A percentile compares a stretch with the other conserved stretches of the same genome.
Conservation (phyloP, 1,140 invertebrate species). For the Drosophila neocordata region DNA sequence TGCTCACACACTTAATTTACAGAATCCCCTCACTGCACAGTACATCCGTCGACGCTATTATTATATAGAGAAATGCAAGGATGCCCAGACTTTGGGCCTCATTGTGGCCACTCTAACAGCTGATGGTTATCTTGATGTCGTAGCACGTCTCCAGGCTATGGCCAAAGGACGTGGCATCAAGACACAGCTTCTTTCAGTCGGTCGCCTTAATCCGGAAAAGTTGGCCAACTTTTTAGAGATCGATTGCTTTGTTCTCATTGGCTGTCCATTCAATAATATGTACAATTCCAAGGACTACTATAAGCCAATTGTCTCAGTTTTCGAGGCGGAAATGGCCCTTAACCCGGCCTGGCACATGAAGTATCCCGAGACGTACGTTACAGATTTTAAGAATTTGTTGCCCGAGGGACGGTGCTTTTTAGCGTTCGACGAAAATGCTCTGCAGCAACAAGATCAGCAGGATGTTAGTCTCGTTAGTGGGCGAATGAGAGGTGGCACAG, state of each 20-base stretch:
- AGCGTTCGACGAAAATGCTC: constrained; percentile 84
- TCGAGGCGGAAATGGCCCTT: constrained; percentile 95
- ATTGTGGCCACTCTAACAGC: constrained; percentile 94
- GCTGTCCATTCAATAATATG: constrained; percentile 94
- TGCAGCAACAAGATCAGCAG: constrained; percentile 84
- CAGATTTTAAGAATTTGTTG: constrained; percentile 90
- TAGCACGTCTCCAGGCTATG: constrained; percentile 89
- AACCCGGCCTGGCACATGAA: constrained; percentile 86
- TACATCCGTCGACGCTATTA: constrained; percentile 91
- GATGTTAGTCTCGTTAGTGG: constrained; percentile 90
- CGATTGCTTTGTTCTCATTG: constrained; percentile 94
- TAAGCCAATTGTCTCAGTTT: constrained; percentile 95
- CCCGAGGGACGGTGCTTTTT: constrained; percentile 85
- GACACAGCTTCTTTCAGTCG: constrained; percentile 95
- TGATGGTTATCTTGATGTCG: constrained; percentile 90
- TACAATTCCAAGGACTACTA: constrained; percentile 94
- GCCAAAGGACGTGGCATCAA: constrained; percentile 91
- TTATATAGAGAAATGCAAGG: constrained; percentile 94
- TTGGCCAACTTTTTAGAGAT: constrained; percentile 93
- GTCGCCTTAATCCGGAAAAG: constrained; percentile 95
- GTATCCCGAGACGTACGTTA: constrained; percentile 86
- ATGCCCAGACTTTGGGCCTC: constrained; percentile 93
- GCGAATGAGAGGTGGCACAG: constrained; percentile 84
- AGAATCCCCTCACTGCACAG: constrained; percentile 73
- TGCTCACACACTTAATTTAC: constrained; percentile 36